Percentiles rank a stretch among this genome's conserved stretches.
Conservation (phyloP, 2,797 vertebrate species). For the Gambusia yucatana region DNA sequence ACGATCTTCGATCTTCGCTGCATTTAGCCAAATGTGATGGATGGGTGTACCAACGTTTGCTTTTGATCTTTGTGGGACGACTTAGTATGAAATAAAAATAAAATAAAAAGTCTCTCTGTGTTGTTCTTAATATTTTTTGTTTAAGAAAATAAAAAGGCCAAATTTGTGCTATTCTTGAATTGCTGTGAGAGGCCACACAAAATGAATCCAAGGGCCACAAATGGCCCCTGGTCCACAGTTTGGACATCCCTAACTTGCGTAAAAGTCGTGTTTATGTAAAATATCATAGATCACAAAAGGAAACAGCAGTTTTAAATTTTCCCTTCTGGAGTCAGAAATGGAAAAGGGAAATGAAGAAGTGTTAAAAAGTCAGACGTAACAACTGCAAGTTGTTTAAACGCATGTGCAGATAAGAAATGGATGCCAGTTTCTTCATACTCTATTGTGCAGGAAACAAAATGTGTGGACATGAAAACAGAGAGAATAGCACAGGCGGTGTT, state of each 20-base stretch:
- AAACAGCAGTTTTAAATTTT: conserved; percentile 5
- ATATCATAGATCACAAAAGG: conserved; percentile 7
- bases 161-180: too few species aligned
- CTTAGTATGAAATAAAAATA: too few species aligned
- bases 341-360: conserved; percentile 8
- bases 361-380: conserved; percentile 4
- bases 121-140: too few species aligned
- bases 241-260: neutral
- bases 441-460: conserved; percentile 82
- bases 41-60: too few species aligned
- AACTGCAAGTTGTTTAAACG: conserved; percentile 54
- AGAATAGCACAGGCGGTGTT: conserved; percentile 89
- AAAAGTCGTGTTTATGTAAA: conserved; percentile 11
- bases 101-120: too few species aligned
- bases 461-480: conserved; percentile 87
- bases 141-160: too few species aligned
- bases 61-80: too few species aligned
- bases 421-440: conserved; percentile 81
- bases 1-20: too few species aligned
- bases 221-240: too few species aligned
- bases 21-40: too few species aligned
- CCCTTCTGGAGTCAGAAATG: conserved; percentile 27
- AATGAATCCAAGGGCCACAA: too few species aligned
- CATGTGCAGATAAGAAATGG: conserved; percentile 67
- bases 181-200: too few species aligned